Conservation (phyloP, 2,797 vertebrate genomes). For the Hydrocynus forskahlii region DNA sequence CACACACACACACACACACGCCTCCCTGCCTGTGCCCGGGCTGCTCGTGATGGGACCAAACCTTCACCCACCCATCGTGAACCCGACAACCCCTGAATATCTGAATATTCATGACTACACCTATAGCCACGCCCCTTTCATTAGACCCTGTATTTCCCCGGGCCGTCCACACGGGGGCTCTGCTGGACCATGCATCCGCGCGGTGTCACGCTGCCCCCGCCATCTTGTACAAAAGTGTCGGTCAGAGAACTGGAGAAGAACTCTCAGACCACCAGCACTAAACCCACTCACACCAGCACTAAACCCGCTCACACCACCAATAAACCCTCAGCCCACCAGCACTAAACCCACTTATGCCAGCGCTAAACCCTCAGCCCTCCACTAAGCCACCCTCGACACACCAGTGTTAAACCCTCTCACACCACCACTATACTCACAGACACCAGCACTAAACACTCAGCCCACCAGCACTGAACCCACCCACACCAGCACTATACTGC, state of each 20-base stretch:
- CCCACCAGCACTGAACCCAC: no score
- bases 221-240: constrained; percentile 69
- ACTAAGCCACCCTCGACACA: no score
- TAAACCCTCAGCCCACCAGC: no score
- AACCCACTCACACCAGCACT: constrained; percentile 1
- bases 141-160: constrained; percentile 18
- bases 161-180: constrained; percentile 72
- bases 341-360: no score
- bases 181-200: constrained; percentile 60
- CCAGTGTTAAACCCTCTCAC: no score
- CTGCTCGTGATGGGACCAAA: constrained; percentile 28
- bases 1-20: background rate
- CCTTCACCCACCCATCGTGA: constrained; percentile 21
- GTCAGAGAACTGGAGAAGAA: constrained; percentile 34
- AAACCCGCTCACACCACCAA: background rate
- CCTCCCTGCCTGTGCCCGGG: background rate
- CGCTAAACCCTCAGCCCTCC: no score
- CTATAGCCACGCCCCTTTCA: background rate
- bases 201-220: constrained; percentile 62
- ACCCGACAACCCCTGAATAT: constrained; percentile 33
- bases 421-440: no score
- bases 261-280: constrained; percentile 49
- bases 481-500: no score
- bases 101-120: constrained; percentile 15
- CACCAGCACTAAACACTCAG: no score